Conservation (phyloP, 2,797 vertebrate species). For the Triplophysa yarkandensis region DNA sequence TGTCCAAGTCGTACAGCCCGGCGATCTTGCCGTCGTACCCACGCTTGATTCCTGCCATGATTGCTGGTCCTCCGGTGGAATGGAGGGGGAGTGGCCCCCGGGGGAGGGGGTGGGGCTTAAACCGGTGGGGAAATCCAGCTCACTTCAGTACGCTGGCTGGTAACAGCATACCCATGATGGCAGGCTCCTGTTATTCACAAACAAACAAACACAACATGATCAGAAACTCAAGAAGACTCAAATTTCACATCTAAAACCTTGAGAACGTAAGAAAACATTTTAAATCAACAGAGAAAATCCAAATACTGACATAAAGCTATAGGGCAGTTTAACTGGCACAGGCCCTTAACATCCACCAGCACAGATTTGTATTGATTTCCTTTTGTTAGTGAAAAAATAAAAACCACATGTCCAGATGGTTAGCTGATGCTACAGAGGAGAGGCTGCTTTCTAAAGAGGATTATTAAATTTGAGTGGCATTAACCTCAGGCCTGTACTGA, state of each 20-base stretch:
- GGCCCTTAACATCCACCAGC: conserved; percentile 26
- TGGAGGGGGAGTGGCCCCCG: conserved; percentile 60
- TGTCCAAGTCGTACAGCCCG: conserved; percentile 96
- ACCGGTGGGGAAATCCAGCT: conserved; percentile 69
- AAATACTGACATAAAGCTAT: background rate
- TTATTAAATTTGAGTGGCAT: conserved; percentile 49
- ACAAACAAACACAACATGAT: conserved; percentile 27
- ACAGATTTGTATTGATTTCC: conserved; percentile 47
- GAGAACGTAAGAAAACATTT: background rate
- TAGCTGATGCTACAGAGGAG: conserved; percentile 16
- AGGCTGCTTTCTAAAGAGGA: conserved; percentile 41
- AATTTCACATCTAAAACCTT: too few relatives aligned
- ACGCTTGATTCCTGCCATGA: conserved; percentile 96
- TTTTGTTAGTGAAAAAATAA: conserved; percentile 44
- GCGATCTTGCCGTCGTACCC: conserved; percentile 98
- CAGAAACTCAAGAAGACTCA: background rate
- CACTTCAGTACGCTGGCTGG: conserved; percentile 76
- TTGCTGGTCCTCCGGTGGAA: conserved; percentile 59
- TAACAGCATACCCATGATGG: conserved; percentile 80
- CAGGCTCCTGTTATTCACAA: conserved; percentile 67
- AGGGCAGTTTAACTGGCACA: conserved; percentile 10
- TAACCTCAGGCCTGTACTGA: conserved; percentile 30
- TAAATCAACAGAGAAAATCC: background rate
- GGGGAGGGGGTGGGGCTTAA: conserved; percentile 58
- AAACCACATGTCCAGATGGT: conserved; percentile 20